Evolutionary conservation across 2,888 invertebrate species (phyloP).

Genomic region (Chouioia cunea): DNA sequence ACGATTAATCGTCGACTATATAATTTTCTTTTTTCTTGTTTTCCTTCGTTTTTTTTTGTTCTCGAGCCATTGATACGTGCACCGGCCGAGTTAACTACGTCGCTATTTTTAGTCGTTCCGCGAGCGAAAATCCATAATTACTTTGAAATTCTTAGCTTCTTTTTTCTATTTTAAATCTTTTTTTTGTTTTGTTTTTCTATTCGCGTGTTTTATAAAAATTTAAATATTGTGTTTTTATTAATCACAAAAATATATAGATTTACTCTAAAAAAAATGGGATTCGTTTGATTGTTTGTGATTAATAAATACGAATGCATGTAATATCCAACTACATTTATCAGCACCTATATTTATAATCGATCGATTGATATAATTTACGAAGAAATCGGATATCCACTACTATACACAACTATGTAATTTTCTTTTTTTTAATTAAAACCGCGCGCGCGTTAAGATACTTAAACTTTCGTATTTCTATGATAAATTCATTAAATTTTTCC

Average conservation of each 20-base stretch:
- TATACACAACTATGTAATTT: neutral
- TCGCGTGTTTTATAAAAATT: constrained; percentile 41
- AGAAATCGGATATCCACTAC: constrained; percentile 26
- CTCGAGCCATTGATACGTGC: constrained; percentile 19
- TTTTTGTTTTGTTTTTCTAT: constrained; percentile 23
- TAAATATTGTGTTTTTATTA: constrained; percentile 13
- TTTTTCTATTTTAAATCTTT: constrained; percentile 24
- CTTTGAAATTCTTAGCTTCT: constrained; percentile 9
- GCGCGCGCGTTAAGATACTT: constrained; percentile 7
- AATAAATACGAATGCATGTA: neutral
- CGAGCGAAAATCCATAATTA: constrained; percentile 11
- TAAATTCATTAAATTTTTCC: constrained; percentile 35
- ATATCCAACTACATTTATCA: neutral
- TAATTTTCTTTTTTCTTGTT: constrained; percentile 15
- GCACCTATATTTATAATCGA: constrained; percentile 9
- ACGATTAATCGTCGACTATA: constrained; percentile 32
- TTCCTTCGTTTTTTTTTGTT: constrained; percentile 27
- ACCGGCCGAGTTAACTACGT: constrained; percentile 19
- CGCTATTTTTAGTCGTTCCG: constrained; percentile 11
- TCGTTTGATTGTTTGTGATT: constrained; percentile 5
- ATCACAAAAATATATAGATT: constrained; percentile 21
- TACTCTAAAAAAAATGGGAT: constrained; percentile 4
- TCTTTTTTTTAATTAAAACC: constrained; percentile 25
- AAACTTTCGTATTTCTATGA: constrained; percentile 25
- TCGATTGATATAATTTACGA: neutral